Evolutionary conservation across 2,113 vertebrate genomes (phyloP), one percentile per base, ranked within the genome.

Genomic region (Rhynchomys soricoides): DNA sequence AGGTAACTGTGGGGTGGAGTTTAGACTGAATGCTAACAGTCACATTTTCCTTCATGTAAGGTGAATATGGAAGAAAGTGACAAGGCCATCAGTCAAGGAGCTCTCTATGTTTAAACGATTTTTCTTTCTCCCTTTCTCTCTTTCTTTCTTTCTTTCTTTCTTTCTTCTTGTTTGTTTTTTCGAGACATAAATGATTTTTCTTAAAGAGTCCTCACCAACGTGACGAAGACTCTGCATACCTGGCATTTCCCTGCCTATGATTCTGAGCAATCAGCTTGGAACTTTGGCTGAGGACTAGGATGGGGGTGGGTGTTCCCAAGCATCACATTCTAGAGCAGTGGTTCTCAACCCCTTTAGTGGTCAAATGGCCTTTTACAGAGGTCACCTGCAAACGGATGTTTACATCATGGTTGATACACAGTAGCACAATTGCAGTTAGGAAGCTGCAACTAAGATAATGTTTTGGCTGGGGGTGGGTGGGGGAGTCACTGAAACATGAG

Each of bases 81-180:
- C 2, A 3, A 45, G 26, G 16, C 8, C 9, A 10, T 5, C 9
- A 7, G 1, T 19, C 37, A 81, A 8, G n/a, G 45, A 31, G 21
- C 45, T 9, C 5, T 1, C 13, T 19, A 50, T 50, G 64, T 7
- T 70, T 50, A 48, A n/a, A n/a, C n/a, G n/a, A n/a, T n/a, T n/a
- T n/a, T n/a, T n/a, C n/a, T n/a, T n/a, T n/a, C n/a, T n/a, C n/a
- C n/a, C n/a, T n/a, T n/a, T n/a, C n/a, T n/a, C n/a, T n/a, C n/a
- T n/a, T n/a, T n/a, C n/a, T n/a, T n/a, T n/a, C n/a, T n/a, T n/a
- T n/a, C n/a, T n/a, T n/a, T n/a, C n/a, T n/a, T n/a, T n/a, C n/a
- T n/a, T n/a, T n/a, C n/a, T n/a, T n/a, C n/a, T n/a, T n/a, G n/a
- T n/a, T n/a, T n/a, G n/a, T n/a, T n/a, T n/a, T n/a, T n/a, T n/a